Conservation (phyloP, 1,140 invertebrate genomes). For the Macrostomum lignano region DNA sequence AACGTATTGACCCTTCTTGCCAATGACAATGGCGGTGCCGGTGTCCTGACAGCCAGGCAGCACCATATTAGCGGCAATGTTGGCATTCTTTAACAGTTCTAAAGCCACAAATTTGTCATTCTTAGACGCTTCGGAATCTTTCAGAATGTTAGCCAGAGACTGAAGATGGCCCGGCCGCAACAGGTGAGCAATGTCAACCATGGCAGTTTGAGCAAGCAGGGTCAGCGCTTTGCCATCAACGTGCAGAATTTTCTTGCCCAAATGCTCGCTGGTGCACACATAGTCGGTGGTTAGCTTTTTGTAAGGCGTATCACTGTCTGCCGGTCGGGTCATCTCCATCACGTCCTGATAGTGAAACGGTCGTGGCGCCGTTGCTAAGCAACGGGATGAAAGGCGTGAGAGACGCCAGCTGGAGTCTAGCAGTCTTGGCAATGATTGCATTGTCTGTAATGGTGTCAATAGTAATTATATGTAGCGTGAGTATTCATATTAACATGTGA, state of each 20-base stretch:
- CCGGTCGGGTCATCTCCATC: too few species aligned
- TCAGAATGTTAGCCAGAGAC: conserved; percentile 25
- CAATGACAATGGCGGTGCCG: conserved; percentile 28
- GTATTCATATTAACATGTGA: too few species aligned
- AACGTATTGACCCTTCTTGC: conserved; percentile 29
- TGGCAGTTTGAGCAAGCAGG: conserved; percentile 19
- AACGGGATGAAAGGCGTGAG: too few species aligned
- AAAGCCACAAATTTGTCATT: conserved; percentile 28
- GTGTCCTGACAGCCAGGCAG: conserved; percentile 28
- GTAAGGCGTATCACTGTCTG: too few species aligned
- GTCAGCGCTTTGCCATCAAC: conserved; percentile 23
- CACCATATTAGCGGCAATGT: conserved; percentile 25
- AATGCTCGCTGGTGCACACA: conserved; percentile 23
- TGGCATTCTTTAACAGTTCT: conserved; percentile 28
- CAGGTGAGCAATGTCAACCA: conserved; percentile 25
- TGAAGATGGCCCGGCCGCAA: conserved; percentile 21
- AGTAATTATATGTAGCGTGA: too few species aligned
- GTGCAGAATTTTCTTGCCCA: conserved; percentile 16
- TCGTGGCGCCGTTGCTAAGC: too few species aligned
- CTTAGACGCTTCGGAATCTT: conserved; percentile 23
- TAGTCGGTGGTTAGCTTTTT: too few species aligned
- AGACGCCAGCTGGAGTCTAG: too few species aligned
- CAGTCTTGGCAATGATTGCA: too few species aligned
- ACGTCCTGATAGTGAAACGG: too few species aligned
- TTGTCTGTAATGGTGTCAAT: too few species aligned